phyloP scores from a whole-genome alignment of 1,140 invertebrate species.

The Propsilocerus akamusi region DNA sequence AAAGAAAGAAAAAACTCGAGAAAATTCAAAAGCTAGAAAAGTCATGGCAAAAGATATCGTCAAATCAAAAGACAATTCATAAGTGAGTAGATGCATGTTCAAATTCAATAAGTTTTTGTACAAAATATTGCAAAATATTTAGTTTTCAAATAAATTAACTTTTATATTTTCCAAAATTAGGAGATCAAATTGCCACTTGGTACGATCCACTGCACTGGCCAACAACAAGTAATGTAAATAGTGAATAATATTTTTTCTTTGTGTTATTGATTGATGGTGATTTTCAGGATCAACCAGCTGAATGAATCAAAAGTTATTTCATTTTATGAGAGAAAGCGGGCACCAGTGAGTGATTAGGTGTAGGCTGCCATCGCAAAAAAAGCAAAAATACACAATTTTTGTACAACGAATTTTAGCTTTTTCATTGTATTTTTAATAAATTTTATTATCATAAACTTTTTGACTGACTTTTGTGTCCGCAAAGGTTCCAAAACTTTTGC shows the following conservation, averaged over 20 bases:
- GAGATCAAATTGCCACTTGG: background rate
- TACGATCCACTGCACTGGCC: background rate
- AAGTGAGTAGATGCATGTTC: too few relatives aligned
- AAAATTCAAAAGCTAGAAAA: constrained; percentile 1
- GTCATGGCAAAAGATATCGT: background rate
- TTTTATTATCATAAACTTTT: too few relatives aligned
- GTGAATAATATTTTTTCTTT: background rate
- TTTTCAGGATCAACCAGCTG: background rate
- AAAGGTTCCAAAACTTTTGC: too few relatives aligned
- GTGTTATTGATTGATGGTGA: background rate
- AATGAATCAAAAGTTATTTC: background rate
- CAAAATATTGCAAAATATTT: too few relatives aligned
- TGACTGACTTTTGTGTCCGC: too few relatives aligned
- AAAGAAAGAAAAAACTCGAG: background rate
- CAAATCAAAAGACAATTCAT: background rate
- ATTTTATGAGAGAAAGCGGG: background rate
- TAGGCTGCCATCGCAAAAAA: too few relatives aligned
- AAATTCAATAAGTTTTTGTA: too few relatives aligned
- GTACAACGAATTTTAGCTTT: too few relatives aligned
- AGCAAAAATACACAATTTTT: too few relatives aligned
- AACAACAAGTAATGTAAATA: background rate
- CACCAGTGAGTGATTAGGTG: background rate
- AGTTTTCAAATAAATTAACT: too few relatives aligned
- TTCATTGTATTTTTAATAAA: too few relatives aligned
- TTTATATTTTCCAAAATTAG: too few relatives aligned